A percentile compares a stretch with the other conserved stretches of the same genome.
Conservation (phyloP, 1,140 invertebrate genomes). For the Sarcophaga peregrina region DNA sequence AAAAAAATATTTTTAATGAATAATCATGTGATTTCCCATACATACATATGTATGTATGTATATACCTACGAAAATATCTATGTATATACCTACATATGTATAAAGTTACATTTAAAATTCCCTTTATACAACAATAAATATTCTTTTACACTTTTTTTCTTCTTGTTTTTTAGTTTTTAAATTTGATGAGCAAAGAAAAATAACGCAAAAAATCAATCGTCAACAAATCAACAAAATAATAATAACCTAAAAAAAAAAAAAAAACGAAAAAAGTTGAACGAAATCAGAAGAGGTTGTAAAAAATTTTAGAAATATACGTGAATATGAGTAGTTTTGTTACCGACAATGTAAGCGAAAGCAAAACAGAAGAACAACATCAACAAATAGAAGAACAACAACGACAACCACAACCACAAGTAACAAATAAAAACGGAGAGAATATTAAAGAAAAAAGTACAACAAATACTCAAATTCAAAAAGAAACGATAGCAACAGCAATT, state of each 20-base stretch:
- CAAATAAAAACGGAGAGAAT: slow-evolving; percentile 1
- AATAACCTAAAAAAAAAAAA: background rate
- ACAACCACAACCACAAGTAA: slow-evolving; percentile 20
- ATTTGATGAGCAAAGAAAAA: slow-evolving; percentile 20
- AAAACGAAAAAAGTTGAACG: slow-evolving; percentile 1
- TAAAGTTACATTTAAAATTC: background rate
- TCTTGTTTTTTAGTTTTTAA: background rate
- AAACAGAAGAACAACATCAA: background rate
- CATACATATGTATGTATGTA: background rate
- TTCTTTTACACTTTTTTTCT: background rate
- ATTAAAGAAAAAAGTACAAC: slow-evolving; percentile 16
- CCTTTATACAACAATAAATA: background rate
- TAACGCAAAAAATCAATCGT: background rate
- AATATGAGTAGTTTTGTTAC: slow-evolving; percentile 45
- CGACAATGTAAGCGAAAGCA: slow-evolving; percentile 44
- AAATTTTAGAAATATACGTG: slow-evolving; percentile 29
- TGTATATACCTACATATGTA: background rate
- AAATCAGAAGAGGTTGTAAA: background rate
- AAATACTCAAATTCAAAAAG: slow-evolving; percentile 25
- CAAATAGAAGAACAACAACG: background rate
- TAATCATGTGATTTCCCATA: no score
- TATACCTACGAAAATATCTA: no score
- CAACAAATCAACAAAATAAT: background rate
- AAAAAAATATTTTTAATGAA: no score
- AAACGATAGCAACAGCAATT: slow-evolving; percentile 24